These are phyloP conservation scores for Ecliptopera silaceata DNA, from an alignment of 2,888 invertebrate species.

Conservation along the genomic window DNA sequence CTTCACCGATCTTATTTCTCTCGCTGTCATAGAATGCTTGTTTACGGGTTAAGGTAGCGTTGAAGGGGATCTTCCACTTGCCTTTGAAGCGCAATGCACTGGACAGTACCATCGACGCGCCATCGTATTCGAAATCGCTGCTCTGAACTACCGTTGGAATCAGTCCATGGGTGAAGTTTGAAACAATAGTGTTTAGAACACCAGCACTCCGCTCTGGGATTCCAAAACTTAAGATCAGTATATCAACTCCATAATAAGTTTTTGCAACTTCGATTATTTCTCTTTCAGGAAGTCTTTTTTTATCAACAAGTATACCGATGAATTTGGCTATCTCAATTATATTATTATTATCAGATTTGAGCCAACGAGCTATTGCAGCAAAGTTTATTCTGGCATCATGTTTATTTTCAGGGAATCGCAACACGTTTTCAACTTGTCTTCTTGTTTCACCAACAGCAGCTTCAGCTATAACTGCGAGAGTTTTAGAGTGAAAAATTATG, in stretches of 20 bases:
- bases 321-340: constrained; percentile 63
- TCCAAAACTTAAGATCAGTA: constrained; percentile 54
- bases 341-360: constrained; percentile 50
- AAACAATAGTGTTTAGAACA: constrained; percentile 54
- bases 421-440: constrained; percentile 68
- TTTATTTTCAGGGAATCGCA: constrained; percentile 47
- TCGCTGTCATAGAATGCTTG: constrained; percentile 83
- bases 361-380: constrained; percentile 54
- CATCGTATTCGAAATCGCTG: constrained; percentile 66
- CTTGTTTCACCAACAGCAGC: constrained; percentile 82
- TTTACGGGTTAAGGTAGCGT: constrained; percentile 74
- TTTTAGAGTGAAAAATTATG: constrained; percentile 86
- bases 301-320: constrained; percentile 64
- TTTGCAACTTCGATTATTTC: constrained; percentile 52
- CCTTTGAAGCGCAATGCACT: constrained; percentile 89
- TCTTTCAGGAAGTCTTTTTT: constrained; percentile 32
- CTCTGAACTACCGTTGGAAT: constrained; percentile 58
- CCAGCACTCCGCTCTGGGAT: constrained; percentile 47
- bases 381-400: constrained; percentile 45
- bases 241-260: constrained; percentile 53
- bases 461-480: constrained; percentile 84
- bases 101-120: constrained; percentile 84
- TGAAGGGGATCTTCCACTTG: constrained; percentile 86
- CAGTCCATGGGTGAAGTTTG: constrained; percentile 59
- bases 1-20: constrained; percentile 77